Conservation (phyloP, 2,797 vertebrate genomes). For the Takifugu rubripes region DNA sequence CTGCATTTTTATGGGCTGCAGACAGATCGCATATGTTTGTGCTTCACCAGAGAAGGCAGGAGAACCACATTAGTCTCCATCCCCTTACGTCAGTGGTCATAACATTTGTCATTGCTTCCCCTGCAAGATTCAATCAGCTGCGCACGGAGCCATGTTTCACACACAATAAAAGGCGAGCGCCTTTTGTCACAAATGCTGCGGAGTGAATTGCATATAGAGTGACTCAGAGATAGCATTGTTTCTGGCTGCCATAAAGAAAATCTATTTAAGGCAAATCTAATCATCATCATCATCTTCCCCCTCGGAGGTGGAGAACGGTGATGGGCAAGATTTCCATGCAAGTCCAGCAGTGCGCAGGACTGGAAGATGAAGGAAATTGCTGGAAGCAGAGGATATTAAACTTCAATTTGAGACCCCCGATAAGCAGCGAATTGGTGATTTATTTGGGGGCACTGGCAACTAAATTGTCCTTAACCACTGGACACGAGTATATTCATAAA, state of each 20-base stretch:
- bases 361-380: slow-evolving; percentile 69
- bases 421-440: slow-evolving; percentile 67
- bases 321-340: slow-evolving; percentile 69
- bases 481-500: slow-evolving; percentile 62
- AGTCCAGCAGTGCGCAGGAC: slow-evolving; percentile 44
- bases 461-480: slow-evolving; percentile 61
- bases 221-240: slow-evolving; percentile 74
- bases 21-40: slow-evolving; percentile 49
- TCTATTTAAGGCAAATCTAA: slow-evolving; percentile 77
- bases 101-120: slow-evolving; percentile 69
- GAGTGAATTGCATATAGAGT: slow-evolving; percentile 69
- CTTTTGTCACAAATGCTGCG: slow-evolving; percentile 62
- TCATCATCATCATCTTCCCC: slow-evolving; percentile 74
- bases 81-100: slow-evolving; percentile 68
- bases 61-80: slow-evolving; percentile 59
- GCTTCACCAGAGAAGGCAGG: slow-evolving; percentile 54
- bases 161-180: slow-evolving; percentile 64
- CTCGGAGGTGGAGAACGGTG: slow-evolving; percentile 65
- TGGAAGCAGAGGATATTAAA: slow-evolving; percentile 70
- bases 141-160: slow-evolving; percentile 65
- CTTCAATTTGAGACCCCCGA: slow-evolving; percentile 71
- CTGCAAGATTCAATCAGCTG: slow-evolving; percentile 70
- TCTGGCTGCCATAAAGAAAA: slow-evolving; percentile 70
- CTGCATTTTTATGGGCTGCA: slow-evolving; percentile 40
- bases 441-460: slow-evolving; percentile 66